Percentiles rank a stretch among this genome's conserved stretches.
phyloP scores from a whole-genome alignment of 2,888 invertebrate genomes.

The Drosophila anomelani region DNA sequence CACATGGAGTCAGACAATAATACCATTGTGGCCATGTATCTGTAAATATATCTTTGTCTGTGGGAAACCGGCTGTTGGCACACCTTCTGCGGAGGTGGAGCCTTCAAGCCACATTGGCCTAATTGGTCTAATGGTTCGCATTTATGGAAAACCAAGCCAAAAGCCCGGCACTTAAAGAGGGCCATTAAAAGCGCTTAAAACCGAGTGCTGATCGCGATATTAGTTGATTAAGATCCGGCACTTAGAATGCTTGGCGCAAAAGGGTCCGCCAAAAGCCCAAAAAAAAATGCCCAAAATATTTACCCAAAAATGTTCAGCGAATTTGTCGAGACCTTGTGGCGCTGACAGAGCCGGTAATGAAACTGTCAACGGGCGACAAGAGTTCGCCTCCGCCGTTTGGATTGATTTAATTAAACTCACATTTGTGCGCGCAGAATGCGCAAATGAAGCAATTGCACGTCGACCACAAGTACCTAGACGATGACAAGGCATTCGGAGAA shows the following conservation, averaged over 20 bases:
- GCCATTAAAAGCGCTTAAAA: constrained; percentile 56
- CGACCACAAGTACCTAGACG: constrained; percentile 24
- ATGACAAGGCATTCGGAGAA: constrained; percentile 53
- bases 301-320: constrained; percentile 47
- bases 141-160: constrained; percentile 48
- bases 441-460: constrained; percentile 52
- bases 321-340: constrained; percentile 62
- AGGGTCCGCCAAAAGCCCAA: neutral
- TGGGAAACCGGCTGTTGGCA: constrained; percentile 55
- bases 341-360: constrained; percentile 53
- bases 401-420: constrained; percentile 58
- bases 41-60: constrained; percentile 14
- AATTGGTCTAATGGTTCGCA: constrained; percentile 67
- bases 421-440: constrained; percentile 50
- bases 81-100: constrained; percentile 75
- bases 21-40: constrained; percentile 26
- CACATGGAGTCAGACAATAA: constrained; percentile 42
- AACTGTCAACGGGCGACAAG: constrained; percentile 49
- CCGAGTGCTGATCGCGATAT: constrained; percentile 49
- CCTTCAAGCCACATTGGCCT: constrained; percentile 56
- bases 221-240: constrained; percentile 56
- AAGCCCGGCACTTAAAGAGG: constrained; percentile 42
- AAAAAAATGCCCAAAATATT: constrained; percentile 44
- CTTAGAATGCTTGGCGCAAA: constrained; percentile 32
- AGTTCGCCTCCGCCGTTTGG: constrained; percentile 7